Evolutionary conservation across 1,140 invertebrate genomes (phyloP).

Genomic region (Meteorus sp.): DNA sequence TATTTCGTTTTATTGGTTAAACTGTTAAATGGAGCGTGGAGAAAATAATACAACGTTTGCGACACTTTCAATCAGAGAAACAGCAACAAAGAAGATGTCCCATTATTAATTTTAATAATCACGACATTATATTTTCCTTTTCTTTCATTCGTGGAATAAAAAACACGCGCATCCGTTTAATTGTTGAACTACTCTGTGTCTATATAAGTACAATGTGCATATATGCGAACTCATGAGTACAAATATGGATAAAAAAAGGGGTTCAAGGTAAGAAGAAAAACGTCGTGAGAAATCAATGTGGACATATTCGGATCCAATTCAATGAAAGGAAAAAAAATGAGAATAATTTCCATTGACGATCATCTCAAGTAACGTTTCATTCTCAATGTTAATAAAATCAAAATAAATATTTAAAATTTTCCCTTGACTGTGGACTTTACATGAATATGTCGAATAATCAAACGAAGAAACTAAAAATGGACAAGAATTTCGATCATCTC

Average conservation of each 20-base stretch:
- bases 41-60: background rate
- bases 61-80: constrained; percentile 8
- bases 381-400: too few species aligned
- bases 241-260: constrained; percentile 16
- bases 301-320: constrained; percentile 12
- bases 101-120: background rate
- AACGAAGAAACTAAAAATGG: too few species aligned
- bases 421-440: too few species aligned
- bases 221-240: too few species aligned
- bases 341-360: too few species aligned
- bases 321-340: background rate
- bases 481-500: background rate
- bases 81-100: background rate
- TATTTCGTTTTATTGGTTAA: background rate
- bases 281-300: constrained; percentile 20
- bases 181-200: constrained; percentile 18
- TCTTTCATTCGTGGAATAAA: constrained; percentile 11
- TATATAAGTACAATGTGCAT: too few species aligned
- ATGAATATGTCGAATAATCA: too few species aligned
- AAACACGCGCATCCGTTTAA: constrained; percentile 29
- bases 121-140: too few species aligned
- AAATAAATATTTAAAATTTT: too few species aligned
- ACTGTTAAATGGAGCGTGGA: constrained; percentile 1
- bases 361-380: too few species aligned
- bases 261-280: constrained; percentile 26